These are phyloP conservation scores for Eulemur macaco DNA, from an alignment of 2,113 vertebrate genomes.

Conservation along the genomic window DNA sequence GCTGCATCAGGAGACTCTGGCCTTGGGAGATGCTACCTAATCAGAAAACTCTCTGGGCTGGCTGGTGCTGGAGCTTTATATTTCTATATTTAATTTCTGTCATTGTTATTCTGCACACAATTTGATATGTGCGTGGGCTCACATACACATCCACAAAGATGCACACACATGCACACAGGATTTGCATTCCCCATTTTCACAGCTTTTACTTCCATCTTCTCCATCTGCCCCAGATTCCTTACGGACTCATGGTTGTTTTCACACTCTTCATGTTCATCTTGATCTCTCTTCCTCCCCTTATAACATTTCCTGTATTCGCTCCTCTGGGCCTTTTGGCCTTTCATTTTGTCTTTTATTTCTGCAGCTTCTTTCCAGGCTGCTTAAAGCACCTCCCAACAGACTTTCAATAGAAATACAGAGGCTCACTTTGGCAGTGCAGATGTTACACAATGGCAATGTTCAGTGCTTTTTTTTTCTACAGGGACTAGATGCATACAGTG, in stretches of 20 bases:
- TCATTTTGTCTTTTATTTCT: conserved; percentile 72
- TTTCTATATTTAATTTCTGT: background rate
- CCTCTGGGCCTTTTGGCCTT: conserved; percentile 58
- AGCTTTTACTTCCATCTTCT: conserved; percentile 26
- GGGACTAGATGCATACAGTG: conserved; percentile 64
- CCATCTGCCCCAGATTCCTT: conserved; percentile 10
- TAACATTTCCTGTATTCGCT: conserved; percentile 1
- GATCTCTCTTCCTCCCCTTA: conserved; percentile 24
- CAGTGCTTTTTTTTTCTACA: background rate
- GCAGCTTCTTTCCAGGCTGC: conserved; percentile 15
- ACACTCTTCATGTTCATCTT: background rate
- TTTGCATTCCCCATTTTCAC: conserved; percentile 26
- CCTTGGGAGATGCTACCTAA: background rate
- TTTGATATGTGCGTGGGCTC: background rate
- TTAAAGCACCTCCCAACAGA: conserved; percentile 46
- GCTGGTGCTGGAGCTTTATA: background rate
- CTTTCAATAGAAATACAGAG: conserved; percentile 25
- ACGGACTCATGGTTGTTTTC: background rate
- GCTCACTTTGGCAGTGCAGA: conserved; percentile 39
- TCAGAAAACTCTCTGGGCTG: background rate
- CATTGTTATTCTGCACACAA: background rate
- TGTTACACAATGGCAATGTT: conserved; percentile 56
- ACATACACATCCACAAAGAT: background rate
- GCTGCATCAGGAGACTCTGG: background rate
- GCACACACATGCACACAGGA: background rate